Conservation (phyloP, 92 coral and sea anemone genomes). For the Micromussa lordhowensis region DNA sequence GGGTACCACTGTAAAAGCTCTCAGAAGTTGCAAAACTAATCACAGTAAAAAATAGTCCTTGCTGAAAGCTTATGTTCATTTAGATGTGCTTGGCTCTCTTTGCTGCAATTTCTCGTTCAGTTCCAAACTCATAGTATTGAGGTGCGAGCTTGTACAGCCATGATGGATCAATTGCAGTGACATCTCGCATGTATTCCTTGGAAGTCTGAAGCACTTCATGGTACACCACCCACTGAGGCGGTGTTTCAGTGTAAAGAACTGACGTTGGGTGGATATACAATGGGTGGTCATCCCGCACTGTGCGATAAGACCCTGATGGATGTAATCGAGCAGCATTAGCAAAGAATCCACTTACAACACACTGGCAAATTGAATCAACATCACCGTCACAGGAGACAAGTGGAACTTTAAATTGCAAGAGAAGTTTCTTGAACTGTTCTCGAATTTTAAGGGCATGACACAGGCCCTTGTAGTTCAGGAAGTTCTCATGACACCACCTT, state of each 20-base stretch:
- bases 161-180: slow-evolving; percentile 92
- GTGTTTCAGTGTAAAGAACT: slow-evolving; percentile 92
- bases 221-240: slow-evolving; percentile 95
- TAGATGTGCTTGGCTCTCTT: slow-evolving; percentile 84
- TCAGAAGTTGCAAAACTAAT: not conserved
- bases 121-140: slow-evolving; percentile 96
- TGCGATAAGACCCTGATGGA: slow-evolving; percentile 90
- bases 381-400: slow-evolving; percentile 86
- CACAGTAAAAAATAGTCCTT: not conserved
- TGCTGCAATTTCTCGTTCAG: slow-evolving; percentile 90
- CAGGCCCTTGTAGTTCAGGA: slow-evolving; percentile 92
- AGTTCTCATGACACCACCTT: slow-evolving; percentile 96
- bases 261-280: slow-evolving; percentile 92
- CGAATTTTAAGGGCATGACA: slow-evolving; percentile 93
- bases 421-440: slow-evolving; percentile 91
- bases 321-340: slow-evolving; percentile 96
- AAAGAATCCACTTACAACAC: slow-evolving; percentile 92
- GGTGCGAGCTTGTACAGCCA: slow-evolving; percentile 99
- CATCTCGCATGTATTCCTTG: slow-evolving; percentile 95
- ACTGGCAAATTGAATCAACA: slow-evolving; percentile 84
- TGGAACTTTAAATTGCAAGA: slow-evolving; percentile 82
- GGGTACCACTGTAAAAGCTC: too few relatives aligned
- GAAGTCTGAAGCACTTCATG: slow-evolving; percentile 97
- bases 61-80: not conserved
- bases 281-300: slow-evolving; percentile 90